phyloP scores from a whole-genome alignment of 2,113 vertebrate species.

The Corythaixoides concolor region DNA sequence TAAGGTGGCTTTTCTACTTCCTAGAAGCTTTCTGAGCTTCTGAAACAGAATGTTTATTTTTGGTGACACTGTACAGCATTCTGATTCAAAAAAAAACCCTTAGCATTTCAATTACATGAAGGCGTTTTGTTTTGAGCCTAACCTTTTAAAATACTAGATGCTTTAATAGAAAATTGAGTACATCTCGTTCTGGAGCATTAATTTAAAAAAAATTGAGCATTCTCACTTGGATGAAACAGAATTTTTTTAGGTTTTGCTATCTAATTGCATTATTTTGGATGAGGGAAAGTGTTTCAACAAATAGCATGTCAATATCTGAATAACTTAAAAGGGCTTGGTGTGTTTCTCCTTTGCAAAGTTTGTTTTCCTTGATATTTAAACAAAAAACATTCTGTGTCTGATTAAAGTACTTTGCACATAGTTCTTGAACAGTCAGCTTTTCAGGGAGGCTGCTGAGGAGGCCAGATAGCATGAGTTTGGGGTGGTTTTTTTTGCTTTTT shows the following conservation, averaged over 20 bases:
- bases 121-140: not conserved
- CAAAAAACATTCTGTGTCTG: not conserved
- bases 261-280: not conserved
- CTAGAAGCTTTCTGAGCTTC: not conserved
- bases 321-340: not conserved
- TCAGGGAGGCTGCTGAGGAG: not conserved
- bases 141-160: not conserved
- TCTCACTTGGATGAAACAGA: not conserved
- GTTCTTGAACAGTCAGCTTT: not conserved
- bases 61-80: not conserved
- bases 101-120: not conserved
- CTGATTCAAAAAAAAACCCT: not conserved
- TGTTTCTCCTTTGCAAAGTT: not conserved
- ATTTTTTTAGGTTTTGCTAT: not conserved
- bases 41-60: not conserved
- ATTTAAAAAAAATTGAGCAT: not conserved
- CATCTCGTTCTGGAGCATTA: not conserved
- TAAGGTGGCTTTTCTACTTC: not conserved
- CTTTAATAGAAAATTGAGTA: not conserved
- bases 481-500: not conserved
- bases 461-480: not conserved
- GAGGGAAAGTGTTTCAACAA: not conserved
- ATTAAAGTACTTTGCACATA: not conserved
- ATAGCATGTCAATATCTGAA: not conserved
- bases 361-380: not conserved